Percentiles rank a stretch among this genome's conserved stretches.
Conservation (phyloP, 1,140 invertebrate species). For the Plutomurus gul region DNA sequence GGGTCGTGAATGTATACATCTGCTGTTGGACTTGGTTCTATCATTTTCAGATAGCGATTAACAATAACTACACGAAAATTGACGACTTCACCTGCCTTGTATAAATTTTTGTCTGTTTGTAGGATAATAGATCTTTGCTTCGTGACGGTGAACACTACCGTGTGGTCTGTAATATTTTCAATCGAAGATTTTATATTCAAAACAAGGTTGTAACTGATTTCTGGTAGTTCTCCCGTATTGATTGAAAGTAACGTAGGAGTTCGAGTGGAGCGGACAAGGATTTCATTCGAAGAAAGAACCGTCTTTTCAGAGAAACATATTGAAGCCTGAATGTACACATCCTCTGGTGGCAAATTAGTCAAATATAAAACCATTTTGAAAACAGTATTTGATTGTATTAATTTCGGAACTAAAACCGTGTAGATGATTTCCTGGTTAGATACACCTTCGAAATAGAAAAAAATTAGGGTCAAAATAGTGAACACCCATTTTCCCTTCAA, state of each 20-base stretch:
- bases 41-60: constrained; percentile 72
- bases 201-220: constrained; percentile 72
- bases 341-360: background rate
- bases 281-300: background rate
- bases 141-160: constrained; percentile 71
- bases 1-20: constrained; percentile 69
- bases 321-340: background rate
- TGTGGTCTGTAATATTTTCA: constrained; percentile 67
- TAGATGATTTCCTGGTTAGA: background rate
- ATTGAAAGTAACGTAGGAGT: background rate
- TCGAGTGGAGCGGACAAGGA: background rate
- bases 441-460: background rate
- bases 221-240: constrained; percentile 73
- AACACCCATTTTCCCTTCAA: background rate
- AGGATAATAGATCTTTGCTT: constrained; percentile 86
- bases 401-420: background rate
- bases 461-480: background rate
- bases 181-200: constrained; percentile 71
- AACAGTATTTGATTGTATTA: background rate
- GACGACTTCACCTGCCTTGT: constrained; percentile 83
- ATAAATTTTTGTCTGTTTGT: constrained; percentile 91
- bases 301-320: background rate
- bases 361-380: background rate
- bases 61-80: constrained; percentile 82
- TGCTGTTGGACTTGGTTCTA: constrained; percentile 64